These are phyloP conservation scores for Nothoprocta pentlandii DNA, from an alignment of 2,113 vertebrate species.

Conservation along the genomic window DNA sequence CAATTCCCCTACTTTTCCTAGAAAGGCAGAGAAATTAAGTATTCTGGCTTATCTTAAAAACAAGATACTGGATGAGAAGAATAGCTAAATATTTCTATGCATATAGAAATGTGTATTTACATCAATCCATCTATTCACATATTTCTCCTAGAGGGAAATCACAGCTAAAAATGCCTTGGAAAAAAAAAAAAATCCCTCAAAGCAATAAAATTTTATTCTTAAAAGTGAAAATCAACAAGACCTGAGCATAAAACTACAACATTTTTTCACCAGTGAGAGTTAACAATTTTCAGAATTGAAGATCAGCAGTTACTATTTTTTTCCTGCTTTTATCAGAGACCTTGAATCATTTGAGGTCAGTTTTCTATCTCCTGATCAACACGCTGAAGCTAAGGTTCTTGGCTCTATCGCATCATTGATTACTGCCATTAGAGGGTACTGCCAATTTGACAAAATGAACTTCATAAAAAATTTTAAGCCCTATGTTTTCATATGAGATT, in stretches of 20 bases:
- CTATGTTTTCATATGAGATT: background rate
- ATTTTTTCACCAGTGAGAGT: background rate
- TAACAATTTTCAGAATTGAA: background rate
- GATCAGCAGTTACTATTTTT: background rate
- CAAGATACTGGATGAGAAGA: background rate
- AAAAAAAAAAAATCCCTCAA: background rate
- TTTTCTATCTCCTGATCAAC: background rate
- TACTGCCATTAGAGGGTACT: background rate
- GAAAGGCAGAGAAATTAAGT: background rate
- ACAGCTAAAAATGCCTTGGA: background rate
- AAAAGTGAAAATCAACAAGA: background rate
- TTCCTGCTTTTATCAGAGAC: background rate
- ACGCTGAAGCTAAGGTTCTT: background rate
- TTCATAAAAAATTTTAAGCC: background rate
- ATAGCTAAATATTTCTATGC: background rate
- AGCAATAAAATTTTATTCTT: background rate
- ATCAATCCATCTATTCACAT: background rate
- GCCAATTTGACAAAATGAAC: background rate
- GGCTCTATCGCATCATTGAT: background rate
- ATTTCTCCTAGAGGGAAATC: background rate
- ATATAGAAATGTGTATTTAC: background rate
- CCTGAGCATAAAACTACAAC: background rate
- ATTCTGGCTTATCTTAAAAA: background rate
- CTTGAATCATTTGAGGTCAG: background rate
- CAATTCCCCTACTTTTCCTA: background rate